Conservation (phyloP, 1,140 invertebrate genomes). For the Leptinotarsa texana region DNA sequence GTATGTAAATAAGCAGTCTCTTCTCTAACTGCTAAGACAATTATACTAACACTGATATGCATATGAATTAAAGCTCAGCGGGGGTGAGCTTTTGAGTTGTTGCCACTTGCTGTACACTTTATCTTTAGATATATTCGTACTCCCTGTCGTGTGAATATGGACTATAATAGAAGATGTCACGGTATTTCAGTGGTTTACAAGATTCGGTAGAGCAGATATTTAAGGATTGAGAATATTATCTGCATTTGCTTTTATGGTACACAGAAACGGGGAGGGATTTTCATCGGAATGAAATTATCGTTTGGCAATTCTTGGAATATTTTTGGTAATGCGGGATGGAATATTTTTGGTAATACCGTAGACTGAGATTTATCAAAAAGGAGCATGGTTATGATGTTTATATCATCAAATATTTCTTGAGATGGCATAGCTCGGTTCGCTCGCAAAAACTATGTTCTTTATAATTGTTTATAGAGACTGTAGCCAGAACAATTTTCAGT, state of each 20-base stretch:
- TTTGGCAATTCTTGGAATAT: too few relatives aligned
- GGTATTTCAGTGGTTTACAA: constrained; percentile 4
- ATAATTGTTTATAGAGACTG: too few relatives aligned
- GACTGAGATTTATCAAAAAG: too few relatives aligned
- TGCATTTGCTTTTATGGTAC: constrained; percentile 1
- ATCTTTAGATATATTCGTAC: background rate
- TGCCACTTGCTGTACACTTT: constrained; percentile 12
- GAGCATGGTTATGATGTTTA: too few relatives aligned
- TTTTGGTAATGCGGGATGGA: too few relatives aligned
- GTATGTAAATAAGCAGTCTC: constrained; percentile 26
- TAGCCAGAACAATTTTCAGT: too few relatives aligned
- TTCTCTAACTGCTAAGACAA: constrained; percentile 20
- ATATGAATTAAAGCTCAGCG: constrained; percentile 19
- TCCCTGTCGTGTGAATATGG: background rate
- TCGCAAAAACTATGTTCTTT: too few relatives aligned
- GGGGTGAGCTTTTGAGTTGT: constrained; percentile 17
- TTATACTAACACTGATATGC: constrained; percentile 26
- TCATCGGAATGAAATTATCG: too few relatives aligned
- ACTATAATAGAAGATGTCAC: constrained; percentile 1
- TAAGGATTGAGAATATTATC: background rate
- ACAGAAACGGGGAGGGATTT: background rate
- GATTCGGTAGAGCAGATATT: background rate
- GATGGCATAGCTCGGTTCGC: too few relatives aligned
- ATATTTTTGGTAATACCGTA: too few relatives aligned
- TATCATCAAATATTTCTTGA: too few relatives aligned